phyloP scores from a whole-genome alignment of 2,113 vertebrate species.

The Gobiocypris rarus region DNA sequence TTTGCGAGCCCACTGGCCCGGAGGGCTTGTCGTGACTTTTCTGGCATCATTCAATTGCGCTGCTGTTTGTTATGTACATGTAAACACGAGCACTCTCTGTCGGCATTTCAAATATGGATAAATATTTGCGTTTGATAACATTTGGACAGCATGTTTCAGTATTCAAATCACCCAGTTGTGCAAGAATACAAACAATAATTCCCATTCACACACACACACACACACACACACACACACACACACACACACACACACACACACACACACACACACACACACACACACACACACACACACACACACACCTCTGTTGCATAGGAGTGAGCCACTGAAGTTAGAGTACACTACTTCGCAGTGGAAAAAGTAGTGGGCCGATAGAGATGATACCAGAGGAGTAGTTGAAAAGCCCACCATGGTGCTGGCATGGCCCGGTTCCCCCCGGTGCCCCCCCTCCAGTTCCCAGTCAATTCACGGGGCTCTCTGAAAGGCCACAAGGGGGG shows the following conservation, averaged over 20 bases:
- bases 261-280: neutral
- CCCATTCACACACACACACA: neutral
- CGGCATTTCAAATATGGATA: conserved; percentile 54
- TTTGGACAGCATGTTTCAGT: conserved; percentile 56
- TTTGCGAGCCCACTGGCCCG: conserved; percentile 46
- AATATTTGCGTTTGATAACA: conserved; percentile 64
- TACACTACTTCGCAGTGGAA: conserved; percentile 3
- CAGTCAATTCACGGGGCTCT: conserved; percentile 49
- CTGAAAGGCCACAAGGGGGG: conserved; percentile 49
- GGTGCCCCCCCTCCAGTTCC: conserved; percentile 37
- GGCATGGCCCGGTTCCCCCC: conserved; percentile 22
- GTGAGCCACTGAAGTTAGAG: neutral
- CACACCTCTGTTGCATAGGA: neutral
- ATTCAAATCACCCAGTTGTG: conserved; percentile 44
- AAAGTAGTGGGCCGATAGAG: conserved; percentile 1
- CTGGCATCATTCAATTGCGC: conserved; percentile 51
- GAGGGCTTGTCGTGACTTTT: conserved; percentile 59
- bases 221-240: neutral
- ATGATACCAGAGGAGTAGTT: conserved; percentile 21
- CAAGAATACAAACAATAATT: conserved; percentile 34
- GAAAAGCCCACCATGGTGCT: conserved; percentile 49
- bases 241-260: neutral
- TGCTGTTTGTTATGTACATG: conserved; percentile 57
- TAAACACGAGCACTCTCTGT: conserved; percentile 54
- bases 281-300: neutral